phyloP scores from a whole-genome alignment of 1,140 invertebrate species.

The Aphidius ervi region DNA sequence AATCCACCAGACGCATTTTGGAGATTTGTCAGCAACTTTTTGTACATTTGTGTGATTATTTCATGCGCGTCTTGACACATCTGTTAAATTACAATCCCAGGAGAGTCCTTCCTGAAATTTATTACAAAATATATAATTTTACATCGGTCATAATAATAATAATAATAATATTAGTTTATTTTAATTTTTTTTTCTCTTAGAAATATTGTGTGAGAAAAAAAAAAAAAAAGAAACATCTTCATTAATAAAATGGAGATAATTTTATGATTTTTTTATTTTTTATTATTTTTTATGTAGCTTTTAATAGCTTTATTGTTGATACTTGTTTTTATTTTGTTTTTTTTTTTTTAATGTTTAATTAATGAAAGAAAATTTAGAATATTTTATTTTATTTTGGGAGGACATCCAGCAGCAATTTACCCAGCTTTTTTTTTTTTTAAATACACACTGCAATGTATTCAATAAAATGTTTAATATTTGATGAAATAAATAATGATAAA shows the following conservation, averaged over 20 bases:
- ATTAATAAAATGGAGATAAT: too few species aligned
- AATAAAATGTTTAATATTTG: neutral
- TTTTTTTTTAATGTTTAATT: neutral
- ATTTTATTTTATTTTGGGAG: conserved; percentile 17
- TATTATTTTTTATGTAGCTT: neutral
- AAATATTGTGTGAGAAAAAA: too few species aligned
- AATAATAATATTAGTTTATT: too few species aligned
- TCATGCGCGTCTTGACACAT: conserved; percentile 33
- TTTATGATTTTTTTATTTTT: neutral
- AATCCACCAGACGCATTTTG: conserved; percentile 45
- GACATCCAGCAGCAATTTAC: conserved; percentile 16
- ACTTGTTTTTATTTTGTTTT: conserved; percentile 4
- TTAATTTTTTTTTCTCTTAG: neutral
- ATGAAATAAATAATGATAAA: neutral
- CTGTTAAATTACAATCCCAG: neutral
- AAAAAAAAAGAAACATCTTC: too few species aligned
- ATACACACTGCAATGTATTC: conserved; percentile 18
- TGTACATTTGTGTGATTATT: conserved; percentile 27
- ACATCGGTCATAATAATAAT: neutral
- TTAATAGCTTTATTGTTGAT: neutral
- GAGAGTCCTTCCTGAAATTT: conserved; percentile 2
- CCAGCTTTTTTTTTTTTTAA: conserved; percentile 6
- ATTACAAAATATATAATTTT: conserved; percentile 1
- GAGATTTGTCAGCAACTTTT: conserved; percentile 32
- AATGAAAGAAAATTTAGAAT: conserved; percentile 2